Evolutionary conservation across 1,140 invertebrate genomes (phyloP).

Genomic region (Brachionus koreanus): DNA sequence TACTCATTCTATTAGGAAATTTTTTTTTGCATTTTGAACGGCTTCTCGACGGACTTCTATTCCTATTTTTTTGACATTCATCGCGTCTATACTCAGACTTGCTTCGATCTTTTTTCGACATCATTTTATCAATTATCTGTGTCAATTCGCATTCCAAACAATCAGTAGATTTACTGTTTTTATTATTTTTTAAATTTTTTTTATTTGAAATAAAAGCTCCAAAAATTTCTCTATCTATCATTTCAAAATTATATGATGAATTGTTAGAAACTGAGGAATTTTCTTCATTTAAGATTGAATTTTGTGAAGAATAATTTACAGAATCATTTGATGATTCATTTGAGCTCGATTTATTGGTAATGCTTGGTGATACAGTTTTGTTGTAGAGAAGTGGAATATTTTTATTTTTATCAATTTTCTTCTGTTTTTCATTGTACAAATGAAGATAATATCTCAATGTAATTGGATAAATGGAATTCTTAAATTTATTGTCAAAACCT

Average conservation of each 20-base stretch:
- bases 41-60: not conserved
- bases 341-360: not conserved
- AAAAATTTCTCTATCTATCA: not conserved
- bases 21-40: not conserved
- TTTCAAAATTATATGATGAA: not conserved
- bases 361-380: not conserved
- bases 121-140: not conserved
- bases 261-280: not conserved
- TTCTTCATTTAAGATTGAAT: not conserved
- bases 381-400: not conserved
- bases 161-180: not conserved
- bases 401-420: not conserved
- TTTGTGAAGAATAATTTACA: not conserved
- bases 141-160: not conserved
- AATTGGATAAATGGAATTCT: not conserved
- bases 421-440: constrained; percentile 18
- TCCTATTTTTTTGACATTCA: not conserved
- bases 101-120: not conserved
- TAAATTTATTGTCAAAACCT: not conserved
- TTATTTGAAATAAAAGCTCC: not conserved
- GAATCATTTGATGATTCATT: not conserved
- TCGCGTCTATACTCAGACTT: not conserved
- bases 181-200: not conserved
- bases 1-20: not conserved
- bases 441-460: constrained; percentile 11